phyloP scores from a whole-genome alignment of 2,113 vertebrate genomes.

The Chunga burmeisteri region DNA sequence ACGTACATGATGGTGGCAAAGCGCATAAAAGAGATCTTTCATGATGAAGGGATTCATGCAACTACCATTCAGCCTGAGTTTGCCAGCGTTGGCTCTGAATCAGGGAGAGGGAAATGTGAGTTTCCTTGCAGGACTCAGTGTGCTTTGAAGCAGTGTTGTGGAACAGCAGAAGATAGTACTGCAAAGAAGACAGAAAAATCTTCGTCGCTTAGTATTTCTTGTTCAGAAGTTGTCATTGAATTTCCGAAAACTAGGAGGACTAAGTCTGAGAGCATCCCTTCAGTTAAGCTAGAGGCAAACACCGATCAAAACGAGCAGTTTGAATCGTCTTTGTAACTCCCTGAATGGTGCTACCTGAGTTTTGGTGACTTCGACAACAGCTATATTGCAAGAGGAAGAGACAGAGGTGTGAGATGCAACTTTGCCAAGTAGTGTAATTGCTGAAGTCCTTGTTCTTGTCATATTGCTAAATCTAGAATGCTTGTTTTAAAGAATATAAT shows the following conservation, averaged over 20 bases:
- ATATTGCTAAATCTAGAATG: conserved; percentile 70
- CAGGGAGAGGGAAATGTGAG: conserved; percentile 86
- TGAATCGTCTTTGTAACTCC: conserved; percentile 79
- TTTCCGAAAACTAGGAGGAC: conserved; percentile 76
- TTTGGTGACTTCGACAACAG: conserved; percentile 64
- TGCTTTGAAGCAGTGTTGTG: conserved; percentile 94
- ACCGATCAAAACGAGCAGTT: conserved; percentile 71
- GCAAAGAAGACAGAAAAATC: conserved; percentile 72
- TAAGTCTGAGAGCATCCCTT: conserved; percentile 74
- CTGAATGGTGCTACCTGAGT: conserved; percentile 52
- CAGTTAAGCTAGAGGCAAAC: conserved; percentile 74
- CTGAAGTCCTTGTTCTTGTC: conserved; percentile 75
- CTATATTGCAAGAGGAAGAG: conserved; percentile 66
- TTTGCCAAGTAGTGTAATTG: conserved; percentile 76
- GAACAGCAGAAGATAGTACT: conserved; percentile 69
- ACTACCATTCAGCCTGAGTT: conserved; percentile 99
- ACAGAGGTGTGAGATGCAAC: conserved; percentile 67
- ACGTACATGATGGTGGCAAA: conserved; percentile 98
- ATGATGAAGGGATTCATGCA: conserved; percentile 95
- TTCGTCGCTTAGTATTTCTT: conserved; percentile 65
- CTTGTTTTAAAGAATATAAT: conserved; percentile 73
- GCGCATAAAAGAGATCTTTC: conserved; percentile 95
- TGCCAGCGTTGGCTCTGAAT: conserved; percentile 87
- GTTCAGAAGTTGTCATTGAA: conserved; percentile 85
- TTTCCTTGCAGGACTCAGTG: conserved; percentile 97